Conservation (phyloP, 2,888 invertebrate species). For the Baronia brevicornis region DNA sequence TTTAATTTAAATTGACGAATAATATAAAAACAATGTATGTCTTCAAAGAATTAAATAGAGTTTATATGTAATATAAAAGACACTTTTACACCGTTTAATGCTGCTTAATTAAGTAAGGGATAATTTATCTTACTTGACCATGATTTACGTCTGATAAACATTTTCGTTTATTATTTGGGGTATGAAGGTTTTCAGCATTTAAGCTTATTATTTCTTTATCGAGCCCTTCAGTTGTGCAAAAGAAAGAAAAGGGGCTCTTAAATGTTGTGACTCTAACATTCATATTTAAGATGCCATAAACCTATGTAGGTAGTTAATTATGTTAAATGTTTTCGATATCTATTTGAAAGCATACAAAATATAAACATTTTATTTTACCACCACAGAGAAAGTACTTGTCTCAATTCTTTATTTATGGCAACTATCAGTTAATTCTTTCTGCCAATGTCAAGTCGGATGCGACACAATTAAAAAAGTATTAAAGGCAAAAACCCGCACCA, state of each 20-base stretch:
- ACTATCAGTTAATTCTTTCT: too few species aligned
- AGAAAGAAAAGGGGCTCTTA: conserved; percentile 42
- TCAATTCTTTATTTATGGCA: too few species aligned
- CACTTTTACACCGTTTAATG: background rate
- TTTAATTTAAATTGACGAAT: conserved; percentile 3
- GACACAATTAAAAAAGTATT: too few species aligned
- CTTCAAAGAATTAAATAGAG: too few species aligned
- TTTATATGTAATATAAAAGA: too few species aligned
- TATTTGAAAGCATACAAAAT: too few species aligned
- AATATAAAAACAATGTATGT: background rate
- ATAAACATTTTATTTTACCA: too few species aligned
- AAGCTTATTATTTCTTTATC: conserved; percentile 17
- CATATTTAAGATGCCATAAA: conserved; percentile 20
- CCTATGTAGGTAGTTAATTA: background rate
- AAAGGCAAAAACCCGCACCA: too few species aligned
- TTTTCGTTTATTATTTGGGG: conserved; percentile 10
- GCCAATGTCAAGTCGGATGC: too few species aligned
- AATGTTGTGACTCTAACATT: conserved; percentile 36
- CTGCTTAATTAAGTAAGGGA: background rate
- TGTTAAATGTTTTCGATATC: background rate
- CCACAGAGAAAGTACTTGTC: too few species aligned
- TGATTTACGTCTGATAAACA: conserved; percentile 27
- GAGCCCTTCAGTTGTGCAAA: conserved; percentile 28
- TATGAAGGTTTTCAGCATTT: conserved; percentile 14
- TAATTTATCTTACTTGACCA: conserved; percentile 35